Evolutionary conservation across 2,797 vertebrate genomes (phyloP).

Genomic region (Girardinus metallicus): DNA sequence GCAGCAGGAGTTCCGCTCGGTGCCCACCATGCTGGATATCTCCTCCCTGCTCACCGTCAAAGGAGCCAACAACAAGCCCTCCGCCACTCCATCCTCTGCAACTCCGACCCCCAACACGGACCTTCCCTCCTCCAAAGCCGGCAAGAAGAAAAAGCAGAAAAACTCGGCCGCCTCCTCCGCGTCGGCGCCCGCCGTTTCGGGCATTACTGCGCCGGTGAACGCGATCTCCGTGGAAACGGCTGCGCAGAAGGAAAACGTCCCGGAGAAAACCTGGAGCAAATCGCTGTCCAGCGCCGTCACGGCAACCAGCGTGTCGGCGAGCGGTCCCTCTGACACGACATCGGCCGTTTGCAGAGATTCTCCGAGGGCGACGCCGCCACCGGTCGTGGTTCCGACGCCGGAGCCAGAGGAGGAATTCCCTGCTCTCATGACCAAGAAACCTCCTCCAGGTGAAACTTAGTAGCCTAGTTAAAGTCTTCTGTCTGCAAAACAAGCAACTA

Average conservation of each 20-base stretch:
- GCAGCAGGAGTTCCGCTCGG: slow-evolving; percentile 83
- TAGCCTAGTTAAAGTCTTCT: background rate
- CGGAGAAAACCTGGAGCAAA: slow-evolving; percentile 70
- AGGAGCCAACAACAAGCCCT: slow-evolving; percentile 61
- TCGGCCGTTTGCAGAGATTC: slow-evolving; percentile 32
- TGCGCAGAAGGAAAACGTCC: slow-evolving; percentile 84
- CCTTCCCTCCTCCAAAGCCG: slow-evolving; percentile 77
- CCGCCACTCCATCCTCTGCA: slow-evolving; percentile 47
- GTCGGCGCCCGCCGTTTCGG: slow-evolving; percentile 19
- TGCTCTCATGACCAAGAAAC: slow-evolving; percentile 88
- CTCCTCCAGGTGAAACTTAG: slow-evolving; percentile 88
- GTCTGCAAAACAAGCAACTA: background rate
- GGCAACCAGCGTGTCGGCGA: slow-evolving; percentile 78
- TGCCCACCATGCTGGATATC: slow-evolving; percentile 89
- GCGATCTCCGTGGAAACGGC: slow-evolving; percentile 51
- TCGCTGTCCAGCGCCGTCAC: slow-evolving; percentile 12
- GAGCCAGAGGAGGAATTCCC: slow-evolving; percentile 95
- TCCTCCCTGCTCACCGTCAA: slow-evolving; percentile 87
- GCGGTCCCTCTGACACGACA: slow-evolving; percentile 83
- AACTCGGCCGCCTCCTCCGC: slow-evolving; percentile 28
- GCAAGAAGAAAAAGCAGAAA: slow-evolving; percentile 87
- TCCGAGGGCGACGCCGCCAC: slow-evolving; percentile 32
- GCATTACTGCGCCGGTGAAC: slow-evolving; percentile 1
- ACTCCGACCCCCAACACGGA: slow-evolving; percentile 43
- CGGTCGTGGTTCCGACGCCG: slow-evolving; percentile 75